phyloP scores from a whole-genome alignment of 2,888 invertebrate species.

The Dysmachus trigonus region DNA sequence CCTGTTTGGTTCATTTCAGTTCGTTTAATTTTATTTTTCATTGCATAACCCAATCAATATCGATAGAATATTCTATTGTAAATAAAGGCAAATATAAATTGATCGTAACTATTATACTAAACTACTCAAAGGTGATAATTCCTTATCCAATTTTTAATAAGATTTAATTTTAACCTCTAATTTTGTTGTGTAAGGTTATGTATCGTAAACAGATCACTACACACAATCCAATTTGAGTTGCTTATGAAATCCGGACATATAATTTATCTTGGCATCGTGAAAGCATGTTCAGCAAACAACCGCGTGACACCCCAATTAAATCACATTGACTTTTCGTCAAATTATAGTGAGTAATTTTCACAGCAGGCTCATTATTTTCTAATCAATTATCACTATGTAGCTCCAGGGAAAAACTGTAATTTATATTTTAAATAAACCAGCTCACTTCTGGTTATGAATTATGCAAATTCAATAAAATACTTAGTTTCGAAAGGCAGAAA shows the following conservation, averaged over 20 bases:
- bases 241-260: background rate
- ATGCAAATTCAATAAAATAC: background rate
- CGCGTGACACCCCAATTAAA: background rate
- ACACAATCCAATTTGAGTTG: background rate
- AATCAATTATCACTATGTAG: background rate
- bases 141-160: too few species aligned
- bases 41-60: too few species aligned
- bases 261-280: background rate
- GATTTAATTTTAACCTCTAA: background rate
- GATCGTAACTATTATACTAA: too few species aligned
- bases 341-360: background rate
- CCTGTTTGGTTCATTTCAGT: too few species aligned
- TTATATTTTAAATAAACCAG: background rate
- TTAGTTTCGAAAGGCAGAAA: background rate
- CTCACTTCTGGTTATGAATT: background rate
- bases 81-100: too few species aligned
- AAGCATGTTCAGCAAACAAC: background rate
- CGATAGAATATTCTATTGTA: too few species aligned
- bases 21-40: too few species aligned
- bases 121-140: too few species aligned
- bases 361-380: background rate
- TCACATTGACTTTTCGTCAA: background rate
- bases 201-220: background rate
- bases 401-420: background rate
- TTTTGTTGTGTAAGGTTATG: background rate